Evolutionary conservation across 2,113 vertebrate species (phyloP), one percentile per base, ranked within the genome.

Genomic region (Xenotilapia flavipinnis): DNA sequence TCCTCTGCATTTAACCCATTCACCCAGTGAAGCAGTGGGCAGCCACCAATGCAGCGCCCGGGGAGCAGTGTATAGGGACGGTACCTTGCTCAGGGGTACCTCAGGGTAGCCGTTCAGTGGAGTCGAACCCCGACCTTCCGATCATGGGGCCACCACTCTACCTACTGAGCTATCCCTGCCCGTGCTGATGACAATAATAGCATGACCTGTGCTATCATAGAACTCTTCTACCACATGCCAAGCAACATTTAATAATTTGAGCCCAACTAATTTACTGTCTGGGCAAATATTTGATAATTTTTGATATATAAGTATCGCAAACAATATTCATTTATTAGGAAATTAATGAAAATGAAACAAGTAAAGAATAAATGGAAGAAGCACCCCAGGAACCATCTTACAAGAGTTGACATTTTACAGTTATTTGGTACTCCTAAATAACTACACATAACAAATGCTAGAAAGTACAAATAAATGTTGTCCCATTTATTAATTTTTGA

Each of bases 291-390:
- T 40, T 40, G 21, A 0, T 47, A 2, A 11, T 47, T 73, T 45
- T 28, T 73, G 0, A 23, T 75, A 47, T 11, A 19, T 0, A 45
- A 42, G 14, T 45, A 28, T 75, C 0, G 7, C 23, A 47, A 19
- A 75, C 11, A 70, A 42, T 70, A 15, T 45, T 1, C 13, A 26
- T 45, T 45, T 2, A 45, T 26, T 42, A 10, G 38, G 3, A 0
- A 47, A 47, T 47, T 28, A 73, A 47, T 73, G 21, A 1, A 75
- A 75, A 47, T 47, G 15, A 42, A 70, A 68, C 19, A 68, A 17
- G 4, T 73, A 47, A 47, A 47, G 14, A 17, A 47, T 26, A 17
- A 15, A 75, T 28, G 3, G 68, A 47, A 47, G 40, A 3, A 75
- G 15, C 3, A 10, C 38, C 38, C 13, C 8, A 15, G 38, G 21